Percentiles rank a stretch among this genome's conserved stretches.
phyloP scores from a whole-genome alignment of 1,140 invertebrate genomes.

The Zaprionus ghesquierei region DNA sequence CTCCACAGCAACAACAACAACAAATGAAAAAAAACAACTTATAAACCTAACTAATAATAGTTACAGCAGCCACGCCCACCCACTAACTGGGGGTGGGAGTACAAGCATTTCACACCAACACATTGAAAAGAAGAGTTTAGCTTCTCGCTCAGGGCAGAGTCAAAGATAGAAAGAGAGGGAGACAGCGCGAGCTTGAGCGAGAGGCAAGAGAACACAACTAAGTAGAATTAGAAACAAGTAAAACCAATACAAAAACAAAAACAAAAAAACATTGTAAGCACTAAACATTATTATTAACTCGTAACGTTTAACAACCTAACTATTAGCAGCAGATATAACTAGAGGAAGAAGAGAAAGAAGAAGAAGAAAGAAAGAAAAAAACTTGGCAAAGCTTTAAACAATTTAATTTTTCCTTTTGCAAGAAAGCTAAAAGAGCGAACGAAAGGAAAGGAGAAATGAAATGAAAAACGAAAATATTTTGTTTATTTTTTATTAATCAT shows the following conservation, averaged over 20 bases:
- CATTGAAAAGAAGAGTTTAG: slow-evolving; percentile 46
- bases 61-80: slow-evolving; percentile 21
- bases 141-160: slow-evolving; percentile 13
- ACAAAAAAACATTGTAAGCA: slow-evolving; percentile 51
- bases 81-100: slow-evolving; percentile 2
- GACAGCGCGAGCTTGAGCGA: neutral
- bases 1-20: slow-evolving; percentile 52
- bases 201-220: slow-evolving; percentile 14
- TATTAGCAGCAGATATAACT: slow-evolving; percentile 52
- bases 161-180: slow-evolving; percentile 11
- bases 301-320: slow-evolving; percentile 53
- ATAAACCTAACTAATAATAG: slow-evolving; percentile 19
- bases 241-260: slow-evolving; percentile 7
- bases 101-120: slow-evolving; percentile 41
- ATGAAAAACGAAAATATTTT: slow-evolving; percentile 65
- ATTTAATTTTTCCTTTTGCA: slow-evolving; percentile 75
- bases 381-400: slow-evolving; percentile 82
- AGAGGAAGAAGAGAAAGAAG: slow-evolving; percentile 42
- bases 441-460: slow-evolving; percentile 41
- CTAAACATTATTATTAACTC: slow-evolving; percentile 59
- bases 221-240: slow-evolving; percentile 46
- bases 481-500: slow-evolving; percentile 74
- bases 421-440: slow-evolving; percentile 42
- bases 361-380: slow-evolving; percentile 39
- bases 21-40: slow-evolving; percentile 12